Evolutionary conservation across 2,113 vertebrate genomes (phyloP), one percentile per base, ranked within the genome.

Genomic region (Sclerurus mexicanus): DNA sequence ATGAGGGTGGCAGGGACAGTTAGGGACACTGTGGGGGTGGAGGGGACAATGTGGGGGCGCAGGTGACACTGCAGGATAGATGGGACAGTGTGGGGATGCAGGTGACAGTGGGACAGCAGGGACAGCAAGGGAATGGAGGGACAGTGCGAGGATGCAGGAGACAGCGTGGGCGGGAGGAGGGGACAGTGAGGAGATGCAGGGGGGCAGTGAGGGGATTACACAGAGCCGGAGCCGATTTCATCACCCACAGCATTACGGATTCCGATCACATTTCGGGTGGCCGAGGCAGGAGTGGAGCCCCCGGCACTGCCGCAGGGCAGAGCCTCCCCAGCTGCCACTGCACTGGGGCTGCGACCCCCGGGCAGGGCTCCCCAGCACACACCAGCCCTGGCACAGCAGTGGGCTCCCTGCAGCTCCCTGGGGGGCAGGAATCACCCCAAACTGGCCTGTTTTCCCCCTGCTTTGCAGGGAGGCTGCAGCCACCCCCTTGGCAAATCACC

Each of bases 151-250:
- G 76, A 68, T 58, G 72, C n/a, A 24, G 91, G 44, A 23, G 86
- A 31, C 28, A 37, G 55, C 28, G 31, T 21, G 60, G 37, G 56
- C 53, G 56, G 67, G 50, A 82, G 66, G 50, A 82, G 56, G 52
- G 68, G 90, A 77, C 83, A 68, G 58, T 2, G 55, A 74, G 66
- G 49, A 27, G 88, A 67, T 40, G 80, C 58, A 59, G 91, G 59
- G 58, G 87, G 85, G 46, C 88, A 73, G 87, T 20, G 79, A 82
- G 90, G 60, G 44, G 82, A 96, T 96, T 96, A 60, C 96, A n/a
- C 23, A 88, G 86, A 88, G 72, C 86, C 19, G n/a, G 89, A 93
- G 63, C 47, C n/a, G 93, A 96, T 96, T 96, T 96, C 96, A 96
- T 96, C 96, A 96, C 86, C 96, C 95, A 22, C 31, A 58, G 72